A percentile compares a stretch with the other conserved stretches of the same genome.
Conservation (phyloP, 2,888 invertebrate species). For the Scaptomyza caliginosa region DNA sequence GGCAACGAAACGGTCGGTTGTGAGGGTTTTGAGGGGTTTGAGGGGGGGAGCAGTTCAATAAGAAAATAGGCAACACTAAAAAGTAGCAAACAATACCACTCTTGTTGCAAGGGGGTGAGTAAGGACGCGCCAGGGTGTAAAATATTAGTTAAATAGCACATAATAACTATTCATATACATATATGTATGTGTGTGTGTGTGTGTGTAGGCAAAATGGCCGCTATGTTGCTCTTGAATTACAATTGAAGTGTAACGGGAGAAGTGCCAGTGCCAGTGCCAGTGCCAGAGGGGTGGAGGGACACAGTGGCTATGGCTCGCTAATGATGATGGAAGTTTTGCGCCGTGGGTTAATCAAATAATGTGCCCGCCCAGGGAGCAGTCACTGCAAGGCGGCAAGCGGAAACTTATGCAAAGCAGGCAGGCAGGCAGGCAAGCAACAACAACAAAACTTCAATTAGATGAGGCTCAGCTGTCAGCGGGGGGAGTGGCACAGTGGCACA, state of each 20-base stretch:
- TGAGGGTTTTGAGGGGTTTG: too few species aligned
- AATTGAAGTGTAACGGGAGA: conserved; percentile 71
- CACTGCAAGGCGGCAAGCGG: conserved; percentile 15
- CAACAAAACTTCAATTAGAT: conserved; percentile 64
- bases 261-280: conserved; percentile 42
- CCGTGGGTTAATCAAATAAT: conserved; percentile 72
- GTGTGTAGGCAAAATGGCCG: conserved; percentile 36
- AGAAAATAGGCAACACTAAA: conserved; percentile 63
- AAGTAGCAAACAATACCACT: conserved; percentile 27
- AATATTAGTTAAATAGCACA: conserved; percentile 54
- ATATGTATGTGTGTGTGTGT: not conserved
- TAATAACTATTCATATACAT: not conserved
- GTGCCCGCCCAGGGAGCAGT: conserved; percentile 33
- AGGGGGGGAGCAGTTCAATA: conserved; percentile 31
- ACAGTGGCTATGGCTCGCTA: conserved; percentile 51
- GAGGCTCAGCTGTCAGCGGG: conserved; percentile 39
- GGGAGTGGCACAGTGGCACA: conserved; percentile 3
- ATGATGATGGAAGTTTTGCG: conserved; percentile 71
- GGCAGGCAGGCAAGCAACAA: conserved; percentile 52
- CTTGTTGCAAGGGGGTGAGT: not conserved
- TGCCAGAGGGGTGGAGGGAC: conserved; percentile 3
- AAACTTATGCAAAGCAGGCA: conserved; percentile 64
- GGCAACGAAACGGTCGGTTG: not conserved
- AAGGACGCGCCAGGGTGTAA: conserved; percentile 40
- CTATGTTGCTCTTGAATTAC: conserved; percentile 55